Conservation (phyloP, 2,888 invertebrate genomes). For the Artemia sinica region DNA sequence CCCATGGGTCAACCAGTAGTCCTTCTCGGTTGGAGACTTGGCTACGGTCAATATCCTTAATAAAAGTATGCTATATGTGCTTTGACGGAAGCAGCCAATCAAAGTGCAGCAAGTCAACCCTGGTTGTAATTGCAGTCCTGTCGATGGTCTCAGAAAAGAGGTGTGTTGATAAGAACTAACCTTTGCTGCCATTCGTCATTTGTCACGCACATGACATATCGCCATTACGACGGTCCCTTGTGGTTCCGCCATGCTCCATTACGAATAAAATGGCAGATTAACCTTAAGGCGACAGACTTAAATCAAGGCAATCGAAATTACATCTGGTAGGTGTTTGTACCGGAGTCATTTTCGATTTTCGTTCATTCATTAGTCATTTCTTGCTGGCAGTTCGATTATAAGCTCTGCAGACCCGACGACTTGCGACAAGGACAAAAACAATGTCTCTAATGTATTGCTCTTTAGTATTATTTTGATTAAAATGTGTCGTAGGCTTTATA, state of each 20-base stretch:
- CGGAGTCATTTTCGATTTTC: conserved; percentile 14
- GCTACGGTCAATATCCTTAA: too few species aligned
- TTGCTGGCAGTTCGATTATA: conserved; percentile 10
- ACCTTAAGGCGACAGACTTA: conserved; percentile 10
- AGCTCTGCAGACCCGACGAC: too few species aligned
- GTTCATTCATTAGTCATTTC: conserved; percentile 10
- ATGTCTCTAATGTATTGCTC: too few species aligned
- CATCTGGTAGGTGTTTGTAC: conserved; percentile 13
- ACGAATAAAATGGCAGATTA: conserved; percentile 2
- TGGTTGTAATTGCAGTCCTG: not conserved
- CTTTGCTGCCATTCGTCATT: conserved; percentile 12
- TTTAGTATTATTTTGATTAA: too few species aligned
- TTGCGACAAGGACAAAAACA: too few species aligned
- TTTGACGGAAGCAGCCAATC: too few species aligned
- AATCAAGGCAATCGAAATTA: conserved; percentile 12
- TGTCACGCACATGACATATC: conserved; percentile 11
- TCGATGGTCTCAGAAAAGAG: conserved; percentile 8
- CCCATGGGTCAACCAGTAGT: too few species aligned
- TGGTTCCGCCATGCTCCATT: conserved; percentile 13
- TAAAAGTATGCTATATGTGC: too few species aligned
- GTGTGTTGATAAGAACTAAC: conserved; percentile 13
- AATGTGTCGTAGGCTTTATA: too few species aligned
- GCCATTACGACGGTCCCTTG: conserved; percentile 10
- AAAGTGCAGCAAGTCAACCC: too few species aligned
- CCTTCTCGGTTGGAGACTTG: too few species aligned